These are phyloP conservation scores for Microplitis deprimator DNA, from an alignment of 2,888 invertebrate species.

Conservation along the genomic window DNA sequence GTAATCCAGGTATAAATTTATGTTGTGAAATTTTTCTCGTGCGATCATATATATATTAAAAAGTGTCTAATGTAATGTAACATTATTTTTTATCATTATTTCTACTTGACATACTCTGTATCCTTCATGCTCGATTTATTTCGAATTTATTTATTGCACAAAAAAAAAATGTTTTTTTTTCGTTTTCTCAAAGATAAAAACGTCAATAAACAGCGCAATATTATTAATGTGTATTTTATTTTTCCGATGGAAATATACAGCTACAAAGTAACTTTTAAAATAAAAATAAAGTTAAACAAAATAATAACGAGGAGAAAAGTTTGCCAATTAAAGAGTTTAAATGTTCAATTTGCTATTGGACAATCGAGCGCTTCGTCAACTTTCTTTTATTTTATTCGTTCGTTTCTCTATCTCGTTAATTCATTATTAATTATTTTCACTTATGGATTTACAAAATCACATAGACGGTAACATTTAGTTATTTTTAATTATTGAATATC, in stretches of 20 bases:
- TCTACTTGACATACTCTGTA: background rate
- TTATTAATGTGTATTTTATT: background rate
- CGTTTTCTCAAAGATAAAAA: background rate
- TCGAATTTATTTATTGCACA: background rate
- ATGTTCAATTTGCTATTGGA: background rate
- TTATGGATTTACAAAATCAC: background rate
- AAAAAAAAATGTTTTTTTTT: background rate
- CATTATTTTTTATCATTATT: background rate
- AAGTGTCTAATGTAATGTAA: background rate
- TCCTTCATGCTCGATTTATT: background rate
- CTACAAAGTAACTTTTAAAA: background rate
- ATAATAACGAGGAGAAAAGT: conserved; percentile 12
- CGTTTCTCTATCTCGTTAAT: background rate
- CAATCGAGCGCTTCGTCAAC: background rate
- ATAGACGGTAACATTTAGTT: background rate
- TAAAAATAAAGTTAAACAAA: background rate
- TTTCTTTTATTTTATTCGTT: background rate
- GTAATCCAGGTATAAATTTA: too few relatives aligned
- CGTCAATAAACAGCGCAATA: background rate
- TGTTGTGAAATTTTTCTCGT: background rate
- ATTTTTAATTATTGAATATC: background rate
- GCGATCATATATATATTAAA: background rate
- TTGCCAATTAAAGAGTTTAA: conserved; percentile 23
- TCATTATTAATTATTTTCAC: background rate
- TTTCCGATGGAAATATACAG: background rate